Base-by-base conservation (phyloP, 2,113 vertebrate genomes). In the Clarias batrachus region DNA sequence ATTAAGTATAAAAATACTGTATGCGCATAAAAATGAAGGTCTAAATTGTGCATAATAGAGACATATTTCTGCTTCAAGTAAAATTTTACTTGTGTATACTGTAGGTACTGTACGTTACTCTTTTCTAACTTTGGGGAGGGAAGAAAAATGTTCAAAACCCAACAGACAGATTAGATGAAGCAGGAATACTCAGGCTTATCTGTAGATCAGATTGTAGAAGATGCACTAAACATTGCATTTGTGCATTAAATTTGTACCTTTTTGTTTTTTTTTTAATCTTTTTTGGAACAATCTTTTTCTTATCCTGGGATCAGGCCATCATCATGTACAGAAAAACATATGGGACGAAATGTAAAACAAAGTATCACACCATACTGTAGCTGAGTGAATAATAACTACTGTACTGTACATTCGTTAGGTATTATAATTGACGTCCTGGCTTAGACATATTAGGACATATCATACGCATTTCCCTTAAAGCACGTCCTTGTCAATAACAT, bases 321-420 rank as follows among this genome's bases (percentile, higher is more conserved):
- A 90, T 90, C 88, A 89, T 87, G 83, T 86, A 82, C 84, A 57
- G 41, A 25, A 80, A 60, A 89, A 91, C 76, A 70, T 81, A 88
- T 48, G 83, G 60, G 13, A 82, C 90, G 84, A 82, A 84, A 90
- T 90, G 74, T 74, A 27, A 85, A 89, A 81, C 63, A 68, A 23
- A 88, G 17, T 48, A 27, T 62, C 83, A 85, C 76, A 41, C 87
- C 86, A 92, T 92, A 48, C 48, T 48, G 48, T 90, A 87, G 62
- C 62, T 71, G 88, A 60, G 76, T 88, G 73, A 90, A 77, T 37
- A 87, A 88, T 48, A 7, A 37, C 33, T 37, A 37, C 33, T 37
- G 33, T 33, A 6, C 68, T 76, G 25, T 66, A n/a, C n/a, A 82
- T 57, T 65, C 73, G 57, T 21, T 17, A 17, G 16, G 25, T 48